Conservation (phyloP, 30 jellyfish, hydroid and myxozoan genomes). For the Chrysaora quinquecirrha region DNA sequence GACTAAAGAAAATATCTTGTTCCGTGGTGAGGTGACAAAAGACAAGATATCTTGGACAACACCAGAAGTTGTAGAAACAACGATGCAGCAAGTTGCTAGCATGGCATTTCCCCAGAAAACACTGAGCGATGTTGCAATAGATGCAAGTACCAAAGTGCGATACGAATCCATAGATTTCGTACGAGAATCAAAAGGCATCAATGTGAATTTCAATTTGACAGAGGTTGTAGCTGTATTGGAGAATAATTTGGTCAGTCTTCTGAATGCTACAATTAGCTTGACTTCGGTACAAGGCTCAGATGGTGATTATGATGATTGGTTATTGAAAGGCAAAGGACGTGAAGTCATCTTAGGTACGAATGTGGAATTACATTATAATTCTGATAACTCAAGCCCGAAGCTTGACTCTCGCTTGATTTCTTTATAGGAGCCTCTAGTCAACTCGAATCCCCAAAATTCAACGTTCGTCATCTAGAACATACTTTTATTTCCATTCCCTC, state of each 20-base stretch:
- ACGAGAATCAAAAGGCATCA: background rate
- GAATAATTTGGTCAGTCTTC: background rate
- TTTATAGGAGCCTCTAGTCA: too few species aligned
- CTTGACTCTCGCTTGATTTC: too few species aligned
- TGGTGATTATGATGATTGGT: background rate
- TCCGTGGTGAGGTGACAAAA: constrained; percentile 24
- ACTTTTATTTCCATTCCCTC: too few species aligned
- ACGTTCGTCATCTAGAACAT: too few species aligned
- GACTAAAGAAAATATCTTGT: constrained; percentile 14
- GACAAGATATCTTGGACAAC: constrained; percentile 34
- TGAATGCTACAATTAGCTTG: background rate
- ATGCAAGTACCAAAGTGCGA: background rate
- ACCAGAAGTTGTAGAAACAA: constrained; percentile 33
- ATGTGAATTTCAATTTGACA: background rate
- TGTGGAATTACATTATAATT: too few species aligned
- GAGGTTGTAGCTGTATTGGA: background rate
- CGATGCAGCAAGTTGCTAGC: constrained; percentile 1
- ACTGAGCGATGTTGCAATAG: background rate
- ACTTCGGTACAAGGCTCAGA: background rate
- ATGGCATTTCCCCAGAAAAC: constrained; percentile 11
- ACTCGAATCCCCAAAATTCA: too few species aligned
- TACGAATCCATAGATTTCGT: background rate
- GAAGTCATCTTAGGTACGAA: background rate
- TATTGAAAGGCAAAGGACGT: background rate
- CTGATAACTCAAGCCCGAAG: too few species aligned